Conservation (phyloP, 2,797 vertebrate species). For the Cygnus olor region DNA sequence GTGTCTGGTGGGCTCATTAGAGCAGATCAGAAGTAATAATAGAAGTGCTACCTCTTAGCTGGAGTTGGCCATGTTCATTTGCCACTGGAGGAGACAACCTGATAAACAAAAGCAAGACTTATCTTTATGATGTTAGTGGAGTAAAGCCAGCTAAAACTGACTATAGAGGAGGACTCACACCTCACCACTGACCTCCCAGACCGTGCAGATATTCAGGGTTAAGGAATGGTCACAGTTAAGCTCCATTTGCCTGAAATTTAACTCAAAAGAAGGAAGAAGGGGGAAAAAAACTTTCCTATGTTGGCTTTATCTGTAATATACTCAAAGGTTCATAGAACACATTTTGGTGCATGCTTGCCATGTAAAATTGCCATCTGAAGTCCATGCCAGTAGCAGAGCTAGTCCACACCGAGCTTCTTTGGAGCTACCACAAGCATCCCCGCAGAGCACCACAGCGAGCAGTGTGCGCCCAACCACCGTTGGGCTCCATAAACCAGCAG, state of each 20-base stretch:
- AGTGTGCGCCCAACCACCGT: background rate
- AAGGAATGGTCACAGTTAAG: background rate
- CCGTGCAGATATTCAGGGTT: background rate
- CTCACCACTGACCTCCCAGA: background rate
- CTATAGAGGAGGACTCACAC: background rate
- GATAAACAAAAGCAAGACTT: background rate
- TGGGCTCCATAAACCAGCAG: background rate
- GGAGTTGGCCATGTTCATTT: background rate
- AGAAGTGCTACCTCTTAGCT: background rate
- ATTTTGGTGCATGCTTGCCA: no score
- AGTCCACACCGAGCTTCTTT: background rate
- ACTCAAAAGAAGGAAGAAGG: background rate
- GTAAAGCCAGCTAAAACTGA: background rate
- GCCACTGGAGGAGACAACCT: background rate
- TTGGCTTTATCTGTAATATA: background rate
- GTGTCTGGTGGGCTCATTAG: background rate
- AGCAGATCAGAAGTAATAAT: background rate
- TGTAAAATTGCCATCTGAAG: background rate
- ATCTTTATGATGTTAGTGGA: background rate
- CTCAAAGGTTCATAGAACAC: background rate
- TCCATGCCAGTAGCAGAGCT: no score
- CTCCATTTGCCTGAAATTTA: background rate
- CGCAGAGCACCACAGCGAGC: background rate
- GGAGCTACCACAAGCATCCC: background rate
- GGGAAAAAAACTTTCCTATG: background rate